Evolutionary conservation across 1,140 invertebrate species (phyloP), one percentile per base, ranked within the genome.

Genomic region (Pachyrhynchus sulphureomaculatus): DNA sequence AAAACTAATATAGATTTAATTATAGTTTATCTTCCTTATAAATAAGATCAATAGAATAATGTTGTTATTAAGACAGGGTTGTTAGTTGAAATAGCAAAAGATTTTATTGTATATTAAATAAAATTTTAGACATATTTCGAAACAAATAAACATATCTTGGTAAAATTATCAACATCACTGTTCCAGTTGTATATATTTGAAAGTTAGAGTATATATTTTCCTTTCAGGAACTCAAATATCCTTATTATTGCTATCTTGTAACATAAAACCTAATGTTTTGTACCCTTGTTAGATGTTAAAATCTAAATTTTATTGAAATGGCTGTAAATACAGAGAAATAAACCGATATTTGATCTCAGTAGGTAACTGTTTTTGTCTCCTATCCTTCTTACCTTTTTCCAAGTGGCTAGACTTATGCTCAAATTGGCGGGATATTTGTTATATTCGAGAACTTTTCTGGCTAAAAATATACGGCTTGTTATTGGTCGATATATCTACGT

Each of bases 261-360:
- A 44, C 9, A 44, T 20, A 12, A 21, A 44, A 44, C 41, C 20
- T 44, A 44, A 44, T 44, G 41, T 44, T 44, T 44, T 44, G 20
- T 44, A 44, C 41, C 41, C 41, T 44, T 44, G 41, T 44, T 44
- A 44, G 41, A 21, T 44, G 18, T 44, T 44, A 44, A 44, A 18
- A 9, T 39, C 8, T 39, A 20, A 44, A 21, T 44, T 44, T 44
- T 44, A 44, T 44, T 44, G 18, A 44, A 9, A 15, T 44, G 15
- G 20, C 9, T 44, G 41, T 44, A 44, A 44, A 44, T 44, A 44
- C 9, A 1, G 17, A 44, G 9, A 39, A 44, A 44, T 44, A 44
- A 44, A 20, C 9, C 12, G 18, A 29, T 29, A 29, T 29, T 29
- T 29, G 26, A 29, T 29, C 26, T 29, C 26, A 6, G 8, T 29